phyloP scores from a whole-genome alignment of 2,888 invertebrate species.

The Eristalinus aeneus region DNA sequence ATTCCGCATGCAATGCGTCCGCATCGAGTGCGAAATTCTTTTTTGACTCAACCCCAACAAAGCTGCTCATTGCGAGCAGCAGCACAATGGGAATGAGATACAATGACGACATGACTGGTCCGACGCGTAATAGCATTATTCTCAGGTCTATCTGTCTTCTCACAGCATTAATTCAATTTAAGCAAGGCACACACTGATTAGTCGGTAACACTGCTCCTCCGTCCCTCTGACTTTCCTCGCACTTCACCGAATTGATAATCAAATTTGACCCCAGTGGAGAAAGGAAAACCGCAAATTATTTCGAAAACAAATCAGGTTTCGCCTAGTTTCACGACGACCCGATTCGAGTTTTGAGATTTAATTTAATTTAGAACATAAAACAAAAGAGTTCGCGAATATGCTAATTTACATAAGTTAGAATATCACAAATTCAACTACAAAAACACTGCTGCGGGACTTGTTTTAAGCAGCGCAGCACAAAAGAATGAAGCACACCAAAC shows the following conservation, averaged over 20 bases:
- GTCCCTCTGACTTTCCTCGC: neutral
- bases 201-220: neutral
- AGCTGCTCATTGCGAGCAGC: conserved; percentile 27
- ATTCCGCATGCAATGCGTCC: conserved; percentile 84
- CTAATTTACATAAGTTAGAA: conserved; percentile 33
- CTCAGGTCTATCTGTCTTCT: conserved; percentile 37
- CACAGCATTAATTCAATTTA: conserved; percentile 60
- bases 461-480: conserved; percentile 14
- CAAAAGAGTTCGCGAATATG: conserved; percentile 10
- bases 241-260: conserved; percentile 14
- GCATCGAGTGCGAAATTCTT: conserved; percentile 79
- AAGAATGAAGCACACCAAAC: neutral
- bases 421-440: neutral
- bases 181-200: conserved; percentile 24
- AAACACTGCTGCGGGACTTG: neutral
- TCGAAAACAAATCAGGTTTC: conserved; percentile 39
- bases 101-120: conserved; percentile 53
- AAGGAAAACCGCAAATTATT: conserved; percentile 15
- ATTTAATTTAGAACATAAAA: neutral
- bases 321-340: neutral
- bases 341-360: neutral
- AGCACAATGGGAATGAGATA: conserved; percentile 20
- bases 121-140: conserved; percentile 53
- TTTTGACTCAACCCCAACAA: conserved; percentile 44
- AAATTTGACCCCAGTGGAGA: conserved; percentile 35